These are phyloP conservation scores for Sphaerophoria taeniata DNA, from an alignment of 2,888 invertebrate genomes.

Conservation along the genomic window DNA sequence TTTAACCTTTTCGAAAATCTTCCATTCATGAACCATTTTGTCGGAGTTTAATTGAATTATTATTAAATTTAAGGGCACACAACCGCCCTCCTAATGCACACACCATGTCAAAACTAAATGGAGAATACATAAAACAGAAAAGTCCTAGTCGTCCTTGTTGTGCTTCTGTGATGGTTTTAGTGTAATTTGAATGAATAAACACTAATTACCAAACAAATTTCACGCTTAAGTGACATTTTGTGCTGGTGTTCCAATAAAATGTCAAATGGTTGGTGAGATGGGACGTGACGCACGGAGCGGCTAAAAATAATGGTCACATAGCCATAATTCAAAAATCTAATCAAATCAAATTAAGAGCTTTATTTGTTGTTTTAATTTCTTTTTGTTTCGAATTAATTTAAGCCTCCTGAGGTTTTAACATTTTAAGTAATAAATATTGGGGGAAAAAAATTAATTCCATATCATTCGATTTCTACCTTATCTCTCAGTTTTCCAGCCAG, in stretches of 20 bases:
- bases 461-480: no score
- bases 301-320: not conserved
- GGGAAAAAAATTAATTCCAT: no score
- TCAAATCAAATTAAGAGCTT: not conserved
- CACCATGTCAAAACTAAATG: not conserved
- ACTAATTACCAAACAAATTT: slow-evolving; percentile 48
- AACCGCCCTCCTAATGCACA: not conserved
- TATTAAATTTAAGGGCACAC: slow-evolving; percentile 20
- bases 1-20: slow-evolving; percentile 16
- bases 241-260: not conserved
- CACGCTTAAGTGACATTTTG: slow-evolving; percentile 18
- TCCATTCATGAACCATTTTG: slow-evolving; percentile 14
- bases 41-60: slow-evolving; percentile 40
- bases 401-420: no score
- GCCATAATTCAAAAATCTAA: not conserved
- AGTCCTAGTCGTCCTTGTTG: not conserved
- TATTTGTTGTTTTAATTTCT: no score
- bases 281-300: not conserved
- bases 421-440: no score
- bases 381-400: no score
- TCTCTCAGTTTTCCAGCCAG: no score
- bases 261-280: not conserved
- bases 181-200: slow-evolving; percentile 28
- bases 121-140: not conserved
- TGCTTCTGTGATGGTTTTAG: not conserved